phyloP scores from a whole-genome alignment of 2,797 vertebrate genomes.

The Sparidentex hasta region DNA sequence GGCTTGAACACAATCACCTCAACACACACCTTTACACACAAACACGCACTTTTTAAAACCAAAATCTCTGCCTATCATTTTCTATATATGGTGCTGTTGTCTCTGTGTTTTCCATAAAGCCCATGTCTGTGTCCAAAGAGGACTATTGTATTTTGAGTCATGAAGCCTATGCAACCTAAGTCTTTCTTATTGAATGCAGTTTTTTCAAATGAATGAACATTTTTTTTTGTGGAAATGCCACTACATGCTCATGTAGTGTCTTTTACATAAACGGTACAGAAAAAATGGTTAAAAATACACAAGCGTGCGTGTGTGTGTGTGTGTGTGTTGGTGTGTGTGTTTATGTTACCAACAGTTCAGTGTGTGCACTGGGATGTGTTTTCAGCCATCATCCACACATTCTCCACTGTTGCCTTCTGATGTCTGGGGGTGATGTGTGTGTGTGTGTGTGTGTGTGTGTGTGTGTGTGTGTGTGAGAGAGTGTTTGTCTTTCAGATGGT shows the following conservation, averaged over 20 bases:
- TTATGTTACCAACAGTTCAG: background rate
- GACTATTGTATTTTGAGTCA: background rate
- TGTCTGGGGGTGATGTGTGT: background rate
- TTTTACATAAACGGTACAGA: background rate
- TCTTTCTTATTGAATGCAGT: background rate
- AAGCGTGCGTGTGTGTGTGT: background rate
- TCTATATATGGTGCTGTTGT: too few species aligned
- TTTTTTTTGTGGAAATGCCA: background rate
- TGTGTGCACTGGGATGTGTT: background rate
- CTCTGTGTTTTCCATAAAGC: too few species aligned
- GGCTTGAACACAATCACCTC: too few species aligned
- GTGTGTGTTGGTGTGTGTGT: background rate
- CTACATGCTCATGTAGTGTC: background rate
- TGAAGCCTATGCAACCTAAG: background rate
- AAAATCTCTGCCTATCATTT: too few species aligned
- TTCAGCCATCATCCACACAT: slow-evolving; percentile 22
- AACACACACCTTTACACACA: too few species aligned
- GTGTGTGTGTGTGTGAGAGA: background rate
- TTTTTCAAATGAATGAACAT: background rate
- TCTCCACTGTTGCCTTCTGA: slow-evolving; percentile 32
- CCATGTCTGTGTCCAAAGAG: too few species aligned
- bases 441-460: background rate
- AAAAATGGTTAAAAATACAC: too few species aligned
- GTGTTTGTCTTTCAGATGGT: slow-evolving; percentile 11
- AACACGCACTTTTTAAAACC: too few species aligned